phyloP scores from a whole-genome alignment of 2,113 vertebrate genomes.

The Coreoperca whiteheadi region DNA sequence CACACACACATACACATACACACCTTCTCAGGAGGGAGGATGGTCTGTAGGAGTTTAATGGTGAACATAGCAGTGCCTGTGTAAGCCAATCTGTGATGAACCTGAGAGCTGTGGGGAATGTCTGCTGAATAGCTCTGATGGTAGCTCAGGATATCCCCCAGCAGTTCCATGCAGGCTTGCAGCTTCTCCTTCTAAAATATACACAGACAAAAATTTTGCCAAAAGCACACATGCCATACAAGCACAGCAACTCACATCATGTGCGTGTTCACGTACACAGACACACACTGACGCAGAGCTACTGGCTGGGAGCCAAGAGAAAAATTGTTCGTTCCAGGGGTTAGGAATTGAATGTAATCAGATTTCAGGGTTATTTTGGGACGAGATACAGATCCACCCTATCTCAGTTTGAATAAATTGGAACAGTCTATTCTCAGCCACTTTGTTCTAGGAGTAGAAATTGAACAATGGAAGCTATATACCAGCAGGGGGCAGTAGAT shows the following conservation, averaged over 20 bases:
- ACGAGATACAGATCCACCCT: conserved; percentile 77
- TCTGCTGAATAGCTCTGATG: conserved; percentile 82
- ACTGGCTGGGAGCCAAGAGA: conserved; percentile 64
- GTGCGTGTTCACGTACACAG: conserved; percentile 44
- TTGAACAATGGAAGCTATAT: conserved; percentile 37
- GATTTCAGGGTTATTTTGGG: conserved; percentile 83
- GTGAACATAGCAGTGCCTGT: conserved; percentile 87
- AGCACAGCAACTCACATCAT: conserved; percentile 29
- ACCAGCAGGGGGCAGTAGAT: conserved; percentile 87
- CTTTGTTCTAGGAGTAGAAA: conserved; percentile 70
- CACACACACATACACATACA: conserved; percentile 48
- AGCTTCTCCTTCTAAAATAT: conserved; percentile 90
- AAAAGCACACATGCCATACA: conserved; percentile 45
- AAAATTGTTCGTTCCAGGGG: conserved; percentile 73
- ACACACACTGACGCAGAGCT: conserved; percentile 25
- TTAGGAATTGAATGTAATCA: conserved; percentile 79
- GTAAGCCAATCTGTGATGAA: conserved; percentile 91
- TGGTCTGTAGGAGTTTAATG: conserved; percentile 89
- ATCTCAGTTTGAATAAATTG: conserved; percentile 79
- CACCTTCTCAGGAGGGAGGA: conserved; percentile 96
- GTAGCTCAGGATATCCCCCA: conserved; percentile 90
- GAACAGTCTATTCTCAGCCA: conserved; percentile 82
- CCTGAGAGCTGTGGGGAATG: conserved; percentile 77
- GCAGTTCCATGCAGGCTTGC: conserved; percentile 83
- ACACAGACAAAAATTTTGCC: conserved; percentile 59